Conservation (phyloP, 1,140 invertebrate genomes). For the Scaptomyza hsui region DNA sequence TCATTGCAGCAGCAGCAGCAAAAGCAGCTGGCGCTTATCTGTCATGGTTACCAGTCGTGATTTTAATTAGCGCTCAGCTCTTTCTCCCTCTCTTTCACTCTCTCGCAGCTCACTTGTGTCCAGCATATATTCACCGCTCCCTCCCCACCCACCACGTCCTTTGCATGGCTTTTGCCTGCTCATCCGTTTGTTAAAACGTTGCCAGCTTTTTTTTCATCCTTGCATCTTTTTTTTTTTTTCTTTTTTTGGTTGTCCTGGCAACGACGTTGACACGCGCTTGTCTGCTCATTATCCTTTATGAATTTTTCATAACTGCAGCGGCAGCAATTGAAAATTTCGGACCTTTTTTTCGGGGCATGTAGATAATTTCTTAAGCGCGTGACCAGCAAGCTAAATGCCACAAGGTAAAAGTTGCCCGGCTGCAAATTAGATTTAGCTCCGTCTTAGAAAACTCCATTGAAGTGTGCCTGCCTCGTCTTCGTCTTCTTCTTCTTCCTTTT, state of each 20-base stretch:
- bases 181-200: constrained; percentile 73
- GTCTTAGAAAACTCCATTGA: constrained; percentile 59
- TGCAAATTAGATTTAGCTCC: constrained; percentile 68
- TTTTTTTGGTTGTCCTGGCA: constrained; percentile 46
- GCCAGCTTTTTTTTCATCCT: constrained; percentile 34
- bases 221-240: constrained; percentile 2
- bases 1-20: no score
- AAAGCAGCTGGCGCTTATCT: constrained; percentile 60
- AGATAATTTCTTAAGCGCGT: constrained; percentile 73
- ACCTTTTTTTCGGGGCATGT: constrained; percentile 37
- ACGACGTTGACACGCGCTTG: constrained; percentile 74
- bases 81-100: background rate
- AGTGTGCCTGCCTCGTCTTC: constrained; percentile 33
- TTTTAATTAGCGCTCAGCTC: constrained; percentile 70
- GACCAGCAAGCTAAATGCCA: constrained; percentile 69
- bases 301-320: constrained; percentile 78
- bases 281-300: constrained; percentile 81
- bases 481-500: no score
- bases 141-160: constrained; percentile 13
- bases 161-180: constrained; percentile 70
- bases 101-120: constrained; percentile 40
- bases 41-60: constrained; percentile 67
- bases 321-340: constrained; percentile 63
- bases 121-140: constrained; percentile 33
- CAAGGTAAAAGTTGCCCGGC: constrained; percentile 40